These are phyloP conservation scores for Ranitomeya variabilis DNA, from an alignment of 2,113 vertebrate genomes.

Conservation along the genomic window DNA sequence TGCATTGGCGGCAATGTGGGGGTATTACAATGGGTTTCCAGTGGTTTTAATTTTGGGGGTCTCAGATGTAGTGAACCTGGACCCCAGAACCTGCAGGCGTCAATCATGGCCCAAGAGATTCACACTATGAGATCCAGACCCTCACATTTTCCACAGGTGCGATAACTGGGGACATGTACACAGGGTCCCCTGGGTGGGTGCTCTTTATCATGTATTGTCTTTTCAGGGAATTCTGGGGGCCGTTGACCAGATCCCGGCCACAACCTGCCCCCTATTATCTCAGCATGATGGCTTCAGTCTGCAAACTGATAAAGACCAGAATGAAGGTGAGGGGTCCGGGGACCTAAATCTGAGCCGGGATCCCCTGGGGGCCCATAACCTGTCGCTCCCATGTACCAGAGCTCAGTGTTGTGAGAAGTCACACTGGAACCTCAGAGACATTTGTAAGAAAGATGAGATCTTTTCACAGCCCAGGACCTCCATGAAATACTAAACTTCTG, in stretches of 20 bases:
- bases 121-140: too few species aligned
- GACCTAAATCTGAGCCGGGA: conserved; percentile 36
- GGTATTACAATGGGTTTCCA: too few species aligned
- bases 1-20: too few species aligned
- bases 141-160: too few species aligned
- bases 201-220: background rate
- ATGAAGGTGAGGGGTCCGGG: conserved; percentile 15
- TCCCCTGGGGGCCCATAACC: conserved; percentile 29
- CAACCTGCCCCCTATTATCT: background rate
- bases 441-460: conserved; percentile 35
- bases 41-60: too few species aligned
- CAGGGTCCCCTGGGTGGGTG: background rate
- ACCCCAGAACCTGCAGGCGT: too few species aligned
- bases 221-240: background rate
- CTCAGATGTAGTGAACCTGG: too few species aligned
- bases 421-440: background rate
- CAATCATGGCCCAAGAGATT: too few species aligned
- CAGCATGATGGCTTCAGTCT: conserved; percentile 38
- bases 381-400: conserved; percentile 44
- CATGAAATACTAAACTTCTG: conserved; percentile 23
- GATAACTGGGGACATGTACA: background rate
- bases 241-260: conserved; percentile 22
- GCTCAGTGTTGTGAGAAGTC: conserved; percentile 49
- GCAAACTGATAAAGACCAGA: conserved; percentile 55
- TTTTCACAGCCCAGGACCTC: conserved; percentile 34